Evolutionary conservation across 2,113 vertebrate species (phyloP), one percentile per base, ranked within the genome.

Genomic region (Ceyx margarethae): DNA sequence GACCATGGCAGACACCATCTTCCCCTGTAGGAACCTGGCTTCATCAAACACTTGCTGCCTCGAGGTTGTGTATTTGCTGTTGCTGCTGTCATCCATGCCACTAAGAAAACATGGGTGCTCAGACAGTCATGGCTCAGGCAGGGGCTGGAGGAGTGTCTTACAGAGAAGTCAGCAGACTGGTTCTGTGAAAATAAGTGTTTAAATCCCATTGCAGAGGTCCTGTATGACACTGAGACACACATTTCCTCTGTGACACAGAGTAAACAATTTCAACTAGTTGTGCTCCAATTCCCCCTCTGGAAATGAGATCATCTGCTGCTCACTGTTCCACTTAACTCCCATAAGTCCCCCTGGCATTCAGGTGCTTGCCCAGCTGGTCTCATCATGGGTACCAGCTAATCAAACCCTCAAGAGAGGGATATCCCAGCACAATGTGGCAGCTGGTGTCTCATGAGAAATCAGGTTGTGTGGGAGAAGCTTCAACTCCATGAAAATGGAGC

Each of bases 41-140:
- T 40, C 48, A 54, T 3, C 0, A 0, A 68, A 40, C 0, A 0
- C n/a, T 84, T 54, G 7, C 61, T 81, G 33, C 33, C 42, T 50
- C 18, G 4, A 21, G 16, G 16, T 4, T 81, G 42, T 33, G 13
- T 23, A 57, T 61, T 78, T 68, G 40, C 37, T 66, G 37, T 29
- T 64, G 40, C 29, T 71, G 69, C 37, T 69, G 21, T 51, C 28
- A 37, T 10, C 5, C 0, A 3, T 78, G 48, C 5, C 29, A 33
- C 42, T 26, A 29, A 82, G 54, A 20, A 68, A 65, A 58, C 8
- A 73, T 46, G 8, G 6, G 10, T 0, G 2, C 28, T 66, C 11
- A 13, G 76, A 42, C n/a, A 66, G 37, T 85, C 62, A 58, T 48
- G 13, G 42, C 11, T 54, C 16, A 46, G 69, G 54, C 37, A 82